phyloP scores from a whole-genome alignment of 2,888 invertebrate species.

The Hirtodrosophila trivittata region DNA sequence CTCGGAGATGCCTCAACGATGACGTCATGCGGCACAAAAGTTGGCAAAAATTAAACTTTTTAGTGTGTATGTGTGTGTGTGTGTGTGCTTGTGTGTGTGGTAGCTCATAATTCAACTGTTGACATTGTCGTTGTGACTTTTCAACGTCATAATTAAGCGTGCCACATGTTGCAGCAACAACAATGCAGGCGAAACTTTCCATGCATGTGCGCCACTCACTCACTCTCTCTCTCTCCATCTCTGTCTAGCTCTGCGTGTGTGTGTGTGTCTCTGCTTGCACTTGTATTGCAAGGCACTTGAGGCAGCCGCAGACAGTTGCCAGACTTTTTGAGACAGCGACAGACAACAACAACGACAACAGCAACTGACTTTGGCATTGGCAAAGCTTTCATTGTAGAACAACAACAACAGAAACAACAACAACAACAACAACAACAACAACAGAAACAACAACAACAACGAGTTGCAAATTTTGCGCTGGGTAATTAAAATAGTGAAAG shows the following conservation, averaged over 20 bases:
- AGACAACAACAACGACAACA: constrained; percentile 34
- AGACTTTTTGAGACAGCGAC: constrained; percentile 60
- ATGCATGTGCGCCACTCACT: constrained; percentile 40
- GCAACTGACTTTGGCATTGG: constrained; percentile 41
- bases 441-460: constrained; percentile 31
- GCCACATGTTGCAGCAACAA: constrained; percentile 66
- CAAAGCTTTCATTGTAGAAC: constrained; percentile 23
- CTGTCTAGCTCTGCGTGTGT: background rate
- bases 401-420: constrained; percentile 7
- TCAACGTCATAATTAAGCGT: constrained; percentile 69
- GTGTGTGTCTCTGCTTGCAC: constrained; percentile 38
- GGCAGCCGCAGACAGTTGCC: constrained; percentile 69
- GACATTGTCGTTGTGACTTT: constrained; percentile 59
- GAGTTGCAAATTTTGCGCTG: constrained; percentile 33
- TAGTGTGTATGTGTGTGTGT: background rate
- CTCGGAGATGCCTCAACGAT: constrained; percentile 13
- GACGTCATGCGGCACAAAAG: constrained; percentile 53
- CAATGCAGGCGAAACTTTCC: constrained; percentile 56
- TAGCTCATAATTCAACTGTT: constrained; percentile 54
- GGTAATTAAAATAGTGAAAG: constrained; percentile 79
- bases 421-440: constrained; percentile 8
- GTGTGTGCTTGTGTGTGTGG: constrained; percentile 22
- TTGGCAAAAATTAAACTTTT: constrained; percentile 31
- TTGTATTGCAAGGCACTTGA: constrained; percentile 58
- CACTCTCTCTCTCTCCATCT: background rate